Conservation (phyloP, 2,113 vertebrate species). For the Pyrgilauda ruficollis region DNA sequence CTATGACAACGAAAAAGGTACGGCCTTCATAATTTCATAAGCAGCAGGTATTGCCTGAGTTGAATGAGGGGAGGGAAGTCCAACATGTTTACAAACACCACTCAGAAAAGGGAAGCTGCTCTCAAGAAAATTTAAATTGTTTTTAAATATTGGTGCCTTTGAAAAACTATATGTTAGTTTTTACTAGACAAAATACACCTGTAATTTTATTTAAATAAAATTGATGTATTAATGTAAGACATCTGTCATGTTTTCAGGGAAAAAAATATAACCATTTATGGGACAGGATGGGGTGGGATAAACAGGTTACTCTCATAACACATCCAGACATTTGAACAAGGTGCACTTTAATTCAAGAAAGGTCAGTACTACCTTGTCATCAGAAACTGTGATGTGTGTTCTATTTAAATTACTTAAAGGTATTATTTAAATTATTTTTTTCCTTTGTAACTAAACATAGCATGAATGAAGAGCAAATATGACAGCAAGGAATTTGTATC, state of each 20-base stretch:
- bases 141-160: constrained; percentile 26
- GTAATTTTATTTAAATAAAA: constrained; percentile 67
- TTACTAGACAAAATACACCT: not conserved
- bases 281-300: not conserved
- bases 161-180: not conserved
- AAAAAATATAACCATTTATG: not conserved
- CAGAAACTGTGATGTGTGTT: not conserved
- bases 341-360: not conserved
- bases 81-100: constrained; percentile 6
- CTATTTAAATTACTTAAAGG: not conserved
- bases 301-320: not conserved
- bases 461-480: not conserved
- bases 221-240: constrained; percentile 10
- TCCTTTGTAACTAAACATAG: not conserved
- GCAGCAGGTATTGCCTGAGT: not conserved
- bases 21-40: not conserved
- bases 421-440: not conserved
- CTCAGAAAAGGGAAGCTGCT: constrained; percentile 18
- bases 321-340: not conserved
- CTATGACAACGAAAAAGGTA: not conserved
- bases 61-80: not conserved
- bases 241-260: not conserved
- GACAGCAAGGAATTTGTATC: not conserved
- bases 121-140: constrained; percentile 50
- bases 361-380: not conserved